Percentiles rank a stretch among this genome's conserved stretches.
Evolutionary conservation across 1,140 invertebrate species (phyloP).

Genomic region (Drosophila yakuba): DNA sequence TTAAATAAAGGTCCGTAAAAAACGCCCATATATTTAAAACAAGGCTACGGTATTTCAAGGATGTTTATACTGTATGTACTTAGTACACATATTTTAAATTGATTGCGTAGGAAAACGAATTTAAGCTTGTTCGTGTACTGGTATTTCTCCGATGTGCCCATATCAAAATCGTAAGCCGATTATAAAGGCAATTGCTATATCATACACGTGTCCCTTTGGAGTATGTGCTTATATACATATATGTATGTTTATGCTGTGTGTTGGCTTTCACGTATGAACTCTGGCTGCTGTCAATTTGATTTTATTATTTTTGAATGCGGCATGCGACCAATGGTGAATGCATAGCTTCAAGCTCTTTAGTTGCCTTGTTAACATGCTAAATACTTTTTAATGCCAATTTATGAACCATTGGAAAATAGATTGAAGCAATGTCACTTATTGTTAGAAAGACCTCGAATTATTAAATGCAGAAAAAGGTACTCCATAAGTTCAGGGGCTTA

Average conservation of each 20-base stretch:
- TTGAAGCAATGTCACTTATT: not conserved
- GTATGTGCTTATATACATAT: constrained; percentile 21
- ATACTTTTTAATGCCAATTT: constrained; percentile 77
- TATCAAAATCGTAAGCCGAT: constrained; percentile 58
- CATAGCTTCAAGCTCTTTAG: constrained; percentile 4
- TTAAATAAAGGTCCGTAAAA: constrained; percentile 7
- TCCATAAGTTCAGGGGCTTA: not conserved
- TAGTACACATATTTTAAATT: constrained; percentile 27
- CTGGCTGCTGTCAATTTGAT: constrained; percentile 57
- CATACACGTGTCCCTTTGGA: constrained; percentile 22
- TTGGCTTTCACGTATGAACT: constrained; percentile 51
- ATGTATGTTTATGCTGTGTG: constrained; percentile 23
- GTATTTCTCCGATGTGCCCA: constrained; percentile 36
- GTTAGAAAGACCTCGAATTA: not conserved
- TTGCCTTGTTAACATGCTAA: constrained; percentile 78
- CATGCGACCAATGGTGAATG: not conserved
- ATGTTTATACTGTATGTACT: constrained; percentile 6
- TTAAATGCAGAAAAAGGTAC: too few species aligned
- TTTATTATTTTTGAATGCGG: constrained; percentile 57
- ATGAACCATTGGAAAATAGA: constrained; percentile 27
- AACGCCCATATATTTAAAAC: constrained; percentile 12
- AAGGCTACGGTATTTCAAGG: not conserved
- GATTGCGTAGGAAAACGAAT: constrained; percentile 42
- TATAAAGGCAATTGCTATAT: constrained; percentile 59
- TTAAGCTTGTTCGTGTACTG: constrained; percentile 53